These are phyloP conservation scores for Gisinianus flammeolus DNA, from an alignment of 2,888 invertebrate species.

Conservation along the genomic window DNA sequence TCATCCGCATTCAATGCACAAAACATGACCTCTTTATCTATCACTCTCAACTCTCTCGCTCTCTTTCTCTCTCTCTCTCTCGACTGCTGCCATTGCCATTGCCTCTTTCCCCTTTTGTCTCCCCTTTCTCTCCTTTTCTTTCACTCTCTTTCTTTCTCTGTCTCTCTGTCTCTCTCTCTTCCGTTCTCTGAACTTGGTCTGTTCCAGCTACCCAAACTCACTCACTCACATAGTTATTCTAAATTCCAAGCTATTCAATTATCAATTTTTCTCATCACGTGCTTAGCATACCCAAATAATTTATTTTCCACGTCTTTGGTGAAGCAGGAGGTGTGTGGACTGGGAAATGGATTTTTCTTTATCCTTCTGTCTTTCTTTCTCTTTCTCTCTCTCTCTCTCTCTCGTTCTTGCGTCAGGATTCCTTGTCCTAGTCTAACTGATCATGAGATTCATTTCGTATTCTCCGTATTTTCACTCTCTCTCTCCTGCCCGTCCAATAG, in stretches of 20 bases:
- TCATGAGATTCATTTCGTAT: slow-evolving; percentile 4
- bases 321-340: neutral
- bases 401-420: neutral
- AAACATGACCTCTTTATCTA: slow-evolving; percentile 25
- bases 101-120: neutral
- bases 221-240: neutral
- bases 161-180: slow-evolving; percentile 10
- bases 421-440: neutral
- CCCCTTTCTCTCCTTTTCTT: neutral
- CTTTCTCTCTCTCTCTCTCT: neutral
- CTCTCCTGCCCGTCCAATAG: neutral
- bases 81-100: no score
- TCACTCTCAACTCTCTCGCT: slow-evolving; percentile 15
- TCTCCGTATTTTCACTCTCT: neutral
- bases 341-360: neutral
- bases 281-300: slow-evolving; percentile 3
- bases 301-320: neutral
- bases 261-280: slow-evolving; percentile 18
- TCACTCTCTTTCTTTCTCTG: neutral
- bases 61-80: neutral
- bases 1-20: slow-evolving; percentile 23
- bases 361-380: neutral
- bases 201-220: neutral
- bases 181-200: neutral
- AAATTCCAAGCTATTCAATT: slow-evolving; percentile 21